Base-by-base conservation (phyloP, 1,140 invertebrate genomes). In the Drosophila bocki region DNA sequence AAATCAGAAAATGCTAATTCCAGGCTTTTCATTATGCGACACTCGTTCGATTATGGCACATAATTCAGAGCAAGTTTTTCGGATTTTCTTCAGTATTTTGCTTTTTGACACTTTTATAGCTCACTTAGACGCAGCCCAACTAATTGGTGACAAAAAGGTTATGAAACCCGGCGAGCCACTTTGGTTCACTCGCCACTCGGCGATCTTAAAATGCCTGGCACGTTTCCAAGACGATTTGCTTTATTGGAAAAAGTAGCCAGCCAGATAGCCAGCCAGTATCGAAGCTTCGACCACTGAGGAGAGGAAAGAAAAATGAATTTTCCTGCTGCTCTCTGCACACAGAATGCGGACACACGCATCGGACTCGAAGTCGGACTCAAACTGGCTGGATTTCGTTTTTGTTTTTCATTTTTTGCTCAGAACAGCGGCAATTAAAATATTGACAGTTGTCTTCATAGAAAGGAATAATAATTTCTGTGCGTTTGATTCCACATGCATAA, bases 311-410 rank as follows among this genome's bases (percentile, higher is more conserved):
- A 87, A 82, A 75, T 82, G 63, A 74, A 86, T 87, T 88, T 87
- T 84, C 68, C 77, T 29, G 70, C 53, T 51, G 70, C 65, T 42
- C 69, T 59, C 68, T 33, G 68, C 37, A 19, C 68, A 75, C 85
- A 91, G 85, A 88, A 88, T 88, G 85, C 85, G 85, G 85, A 88
- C 85, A 88, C 85, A 88, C 85, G 78, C 85, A 90, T 81, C 75
- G 77, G 84, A 77, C 71, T 57, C 32, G 33, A 47, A 70, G 54
- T 62, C 53, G 64, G 69, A 79, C 65, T 39, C 47, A 48, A 71
- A 81, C 78, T 64, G 78, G 85, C 83, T 87, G 56, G 45, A 48
- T 41, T 74, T 77, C 4, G 33, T 77, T 80, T 68, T 48, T 47
- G 7, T 45, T 59, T 63, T 80, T 78, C 60, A 62, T 45, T 53